Evolutionary conservation across 2,113 vertebrate genomes (phyloP).

Genomic region (Mormyrus iriodes): DNA sequence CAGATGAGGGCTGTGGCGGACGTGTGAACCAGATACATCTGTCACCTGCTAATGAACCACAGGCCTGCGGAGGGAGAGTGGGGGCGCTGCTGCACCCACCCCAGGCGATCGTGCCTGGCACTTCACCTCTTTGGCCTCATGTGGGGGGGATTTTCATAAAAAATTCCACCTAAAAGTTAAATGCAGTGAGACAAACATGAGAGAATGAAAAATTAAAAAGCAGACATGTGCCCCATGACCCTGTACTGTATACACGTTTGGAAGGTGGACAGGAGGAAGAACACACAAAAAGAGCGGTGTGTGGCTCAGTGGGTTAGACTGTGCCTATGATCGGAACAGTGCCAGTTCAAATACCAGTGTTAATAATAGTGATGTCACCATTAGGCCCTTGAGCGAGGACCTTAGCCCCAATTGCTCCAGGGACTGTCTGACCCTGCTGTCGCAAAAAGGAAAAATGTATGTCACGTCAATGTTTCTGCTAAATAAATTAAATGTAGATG

Average conservation of each 20-base stretch:
- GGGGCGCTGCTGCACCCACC: background rate
- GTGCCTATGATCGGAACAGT: background rate
- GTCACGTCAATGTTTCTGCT: background rate
- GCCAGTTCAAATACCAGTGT: background rate
- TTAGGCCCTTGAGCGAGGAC: background rate
- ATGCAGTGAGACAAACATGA: background rate
- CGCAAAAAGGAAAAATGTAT: background rate
- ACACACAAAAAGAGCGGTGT: background rate
- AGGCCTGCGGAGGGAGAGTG: background rate
- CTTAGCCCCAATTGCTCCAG: background rate
- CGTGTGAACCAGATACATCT: background rate
- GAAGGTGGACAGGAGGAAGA: background rate
- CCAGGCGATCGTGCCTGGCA: background rate
- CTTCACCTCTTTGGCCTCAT: background rate
- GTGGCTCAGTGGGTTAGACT: background rate
- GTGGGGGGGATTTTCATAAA: background rate
- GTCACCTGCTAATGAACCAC: conserved; percentile 7
- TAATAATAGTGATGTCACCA: background rate
- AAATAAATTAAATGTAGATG: background rate
- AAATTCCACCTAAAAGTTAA: background rate
- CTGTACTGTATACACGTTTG: background rate
- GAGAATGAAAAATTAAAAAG: background rate
- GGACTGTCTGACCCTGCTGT: background rate
- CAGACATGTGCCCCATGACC: background rate
- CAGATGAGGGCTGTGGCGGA: background rate